Evolutionary conservation across 2,888 invertebrate genomes (phyloP).

Genomic region (Lithophane leautieri): DNA sequence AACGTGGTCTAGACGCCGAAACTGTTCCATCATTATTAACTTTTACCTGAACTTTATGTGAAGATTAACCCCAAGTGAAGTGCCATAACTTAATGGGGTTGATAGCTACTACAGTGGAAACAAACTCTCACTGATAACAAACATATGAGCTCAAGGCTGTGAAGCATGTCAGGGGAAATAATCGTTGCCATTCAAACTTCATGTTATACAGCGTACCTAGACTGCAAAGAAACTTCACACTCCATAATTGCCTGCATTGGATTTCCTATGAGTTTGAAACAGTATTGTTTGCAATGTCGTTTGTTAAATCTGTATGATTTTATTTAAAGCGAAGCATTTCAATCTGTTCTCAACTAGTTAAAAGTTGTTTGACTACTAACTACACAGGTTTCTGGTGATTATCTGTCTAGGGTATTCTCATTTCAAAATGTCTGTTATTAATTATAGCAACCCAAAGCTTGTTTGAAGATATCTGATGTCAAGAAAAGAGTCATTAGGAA

Average conservation of each 20-base stretch:
- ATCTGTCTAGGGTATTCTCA: slow-evolving; percentile 5
- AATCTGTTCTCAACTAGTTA: neutral
- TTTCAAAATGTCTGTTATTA: slow-evolving; percentile 14
- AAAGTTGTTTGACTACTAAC: neutral
- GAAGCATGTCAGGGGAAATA: slow-evolving; percentile 63
- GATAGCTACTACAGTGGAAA: slow-evolving; percentile 33
- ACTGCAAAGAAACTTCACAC: slow-evolving; percentile 57
- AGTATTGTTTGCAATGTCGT: slow-evolving; percentile 38
- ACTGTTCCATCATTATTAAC: slow-evolving; percentile 41
- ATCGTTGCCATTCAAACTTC: slow-evolving; percentile 62
- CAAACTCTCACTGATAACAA: slow-evolving; percentile 38
- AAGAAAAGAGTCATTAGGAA: slow-evolving; percentile 27
- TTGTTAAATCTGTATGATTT: slow-evolving; percentile 28
- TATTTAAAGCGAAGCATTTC: slow-evolving; percentile 5
- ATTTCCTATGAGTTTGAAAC: slow-evolving; percentile 69
- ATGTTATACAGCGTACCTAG: slow-evolving; percentile 16
- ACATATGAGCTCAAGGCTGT: slow-evolving; percentile 30
- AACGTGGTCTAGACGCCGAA: slow-evolving; percentile 27
- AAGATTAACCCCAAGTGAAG: slow-evolving; percentile 43
- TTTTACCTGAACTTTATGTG: slow-evolving; percentile 50
- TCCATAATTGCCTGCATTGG: slow-evolving; percentile 65
- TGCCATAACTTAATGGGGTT: slow-evolving; percentile 45
- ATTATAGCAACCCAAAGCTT: slow-evolving; percentile 8
- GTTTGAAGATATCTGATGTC: slow-evolving; percentile 10
- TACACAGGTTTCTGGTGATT: slow-evolving; percentile 4